These are phyloP conservation scores for Pipistrellus nathusii DNA, from an alignment of 2,797 vertebrate species.

Conservation along the genomic window DNA sequence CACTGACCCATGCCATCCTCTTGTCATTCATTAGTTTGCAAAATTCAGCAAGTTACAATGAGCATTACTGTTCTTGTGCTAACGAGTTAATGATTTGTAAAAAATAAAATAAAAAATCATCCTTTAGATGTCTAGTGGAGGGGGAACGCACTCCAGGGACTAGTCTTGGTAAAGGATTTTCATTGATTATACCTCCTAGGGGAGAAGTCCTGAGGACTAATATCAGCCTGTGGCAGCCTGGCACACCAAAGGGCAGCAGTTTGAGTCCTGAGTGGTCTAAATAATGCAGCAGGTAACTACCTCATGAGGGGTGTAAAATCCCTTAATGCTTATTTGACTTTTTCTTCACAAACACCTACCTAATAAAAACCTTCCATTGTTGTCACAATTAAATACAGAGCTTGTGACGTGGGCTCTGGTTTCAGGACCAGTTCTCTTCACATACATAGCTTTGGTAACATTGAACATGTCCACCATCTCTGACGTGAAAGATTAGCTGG, in stretches of 20 bases:
- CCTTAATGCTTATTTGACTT: conserved; percentile 63
- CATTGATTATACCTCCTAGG: conserved; percentile 64
- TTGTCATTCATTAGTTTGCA: conserved; percentile 46
- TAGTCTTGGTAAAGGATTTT: conserved; percentile 61
- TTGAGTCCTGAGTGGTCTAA: conserved; percentile 65
- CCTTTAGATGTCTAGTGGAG: not conserved
- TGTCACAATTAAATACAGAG: conserved; percentile 40
- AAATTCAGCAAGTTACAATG: conserved; percentile 58
- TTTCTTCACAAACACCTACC: conserved; percentile 71
- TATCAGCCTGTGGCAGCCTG: conserved; percentile 44
- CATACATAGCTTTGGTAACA: not conserved
- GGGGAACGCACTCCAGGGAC: not conserved
- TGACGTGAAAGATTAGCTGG: not conserved
- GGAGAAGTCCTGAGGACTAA: conserved; percentile 61
- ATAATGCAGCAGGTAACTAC: conserved; percentile 72
- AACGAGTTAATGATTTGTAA: conserved; percentile 53
- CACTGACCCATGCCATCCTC: not conserved
- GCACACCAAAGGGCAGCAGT: conserved; percentile 56
- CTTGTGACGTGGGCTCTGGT: conserved; percentile 25
- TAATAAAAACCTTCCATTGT: conserved; percentile 72
- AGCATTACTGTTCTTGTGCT: not conserved
- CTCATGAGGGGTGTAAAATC: conserved; percentile 71
- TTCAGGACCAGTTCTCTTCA: not conserved
- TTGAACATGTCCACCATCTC: not conserved
- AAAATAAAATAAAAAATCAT: conserved; percentile 17